These are phyloP conservation scores for Synergus itoensis DNA, from an alignment of 2,888 invertebrate genomes.

Conservation along the genomic window DNA sequence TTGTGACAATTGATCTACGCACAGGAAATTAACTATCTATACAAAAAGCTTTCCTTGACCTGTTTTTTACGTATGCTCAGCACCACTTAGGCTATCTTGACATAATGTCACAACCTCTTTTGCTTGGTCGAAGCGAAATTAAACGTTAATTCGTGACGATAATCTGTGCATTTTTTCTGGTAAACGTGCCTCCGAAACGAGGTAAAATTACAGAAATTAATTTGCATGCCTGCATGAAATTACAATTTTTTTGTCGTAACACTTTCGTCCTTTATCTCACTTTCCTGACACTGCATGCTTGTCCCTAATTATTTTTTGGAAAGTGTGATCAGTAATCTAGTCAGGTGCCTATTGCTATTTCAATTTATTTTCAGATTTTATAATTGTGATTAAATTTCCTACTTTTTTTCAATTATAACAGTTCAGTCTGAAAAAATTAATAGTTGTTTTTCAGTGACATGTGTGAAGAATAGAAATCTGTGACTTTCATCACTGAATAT, in stretches of 20 bases:
- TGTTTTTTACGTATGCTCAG: conserved; percentile 9
- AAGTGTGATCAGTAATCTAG: not conserved
- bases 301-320: conserved; percentile 20
- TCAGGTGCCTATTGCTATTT: not conserved
- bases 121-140: conserved; percentile 30
- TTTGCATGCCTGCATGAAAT: not conserved
- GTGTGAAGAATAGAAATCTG: conserved; percentile 35
- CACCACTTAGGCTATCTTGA: conserved; percentile 30
- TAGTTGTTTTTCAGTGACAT: conserved; percentile 18
- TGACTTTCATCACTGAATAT: conserved; percentile 27
- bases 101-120: conserved; percentile 40
- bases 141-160: conserved; percentile 21
- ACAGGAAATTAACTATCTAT: conserved; percentile 10
- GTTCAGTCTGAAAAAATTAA: not conserved
- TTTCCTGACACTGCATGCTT: conserved; percentile 28
- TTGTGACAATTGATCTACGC: conserved; percentile 14
- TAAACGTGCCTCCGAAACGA: conserved; percentile 16
- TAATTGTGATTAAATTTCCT: not conserved
- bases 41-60: not conserved
- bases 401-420: not conserved
- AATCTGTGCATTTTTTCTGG: not conserved
- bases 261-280: conserved; percentile 28
- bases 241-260: conserved; percentile 12
- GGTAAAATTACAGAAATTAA: conserved; percentile 9
- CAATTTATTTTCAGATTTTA: not conserved